Evolutionary conservation across 2,888 invertebrate species (phyloP).

Genomic region (Ligdia adustata): DNA sequence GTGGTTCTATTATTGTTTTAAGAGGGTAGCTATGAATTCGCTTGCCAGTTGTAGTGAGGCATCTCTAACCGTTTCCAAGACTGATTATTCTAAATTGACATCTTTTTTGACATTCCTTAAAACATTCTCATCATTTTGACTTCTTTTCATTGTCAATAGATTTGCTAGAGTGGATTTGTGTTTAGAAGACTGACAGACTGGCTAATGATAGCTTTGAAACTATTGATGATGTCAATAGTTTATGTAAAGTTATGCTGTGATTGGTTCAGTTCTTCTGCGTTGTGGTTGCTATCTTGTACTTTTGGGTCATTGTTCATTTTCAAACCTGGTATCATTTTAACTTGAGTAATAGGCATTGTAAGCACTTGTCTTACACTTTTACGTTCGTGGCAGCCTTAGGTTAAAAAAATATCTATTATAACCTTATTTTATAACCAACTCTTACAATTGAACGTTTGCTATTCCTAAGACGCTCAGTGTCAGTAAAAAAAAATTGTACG

Average conservation of each 20-base stretch:
- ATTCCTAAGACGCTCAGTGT: no score
- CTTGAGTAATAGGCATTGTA: no score
- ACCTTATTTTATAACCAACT: no score
- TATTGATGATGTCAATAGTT: slow-evolving; percentile 76
- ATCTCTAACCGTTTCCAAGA: slow-evolving; percentile 73
- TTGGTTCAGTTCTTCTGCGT: slow-evolving; percentile 36
- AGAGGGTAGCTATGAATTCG: slow-evolving; percentile 36
- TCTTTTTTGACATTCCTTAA: slow-evolving; percentile 69
- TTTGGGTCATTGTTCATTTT: slow-evolving; percentile 7
- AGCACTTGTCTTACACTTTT: no score
- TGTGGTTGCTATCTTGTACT: slow-evolving; percentile 14
- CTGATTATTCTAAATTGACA: slow-evolving; percentile 81
- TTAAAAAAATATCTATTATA: no score
- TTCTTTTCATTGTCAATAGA: slow-evolving; percentile 44
- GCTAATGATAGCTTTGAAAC: slow-evolving; percentile 67
- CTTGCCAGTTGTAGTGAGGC: slow-evolving; percentile 45
- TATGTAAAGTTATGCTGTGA: slow-evolving; percentile 55
- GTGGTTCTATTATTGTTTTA: slow-evolving; percentile 47
- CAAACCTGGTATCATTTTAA: background rate
- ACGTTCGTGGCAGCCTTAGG: no score
- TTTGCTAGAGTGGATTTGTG: slow-evolving; percentile 55
- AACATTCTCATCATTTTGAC: slow-evolving; percentile 47
- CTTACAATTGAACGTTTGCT: no score
- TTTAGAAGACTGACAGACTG: slow-evolving; percentile 63
- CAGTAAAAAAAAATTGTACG: no score